Evolutionary conservation across 1,140 invertebrate genomes (phyloP).

Genomic region (Drosophila bocqueti): DNA sequence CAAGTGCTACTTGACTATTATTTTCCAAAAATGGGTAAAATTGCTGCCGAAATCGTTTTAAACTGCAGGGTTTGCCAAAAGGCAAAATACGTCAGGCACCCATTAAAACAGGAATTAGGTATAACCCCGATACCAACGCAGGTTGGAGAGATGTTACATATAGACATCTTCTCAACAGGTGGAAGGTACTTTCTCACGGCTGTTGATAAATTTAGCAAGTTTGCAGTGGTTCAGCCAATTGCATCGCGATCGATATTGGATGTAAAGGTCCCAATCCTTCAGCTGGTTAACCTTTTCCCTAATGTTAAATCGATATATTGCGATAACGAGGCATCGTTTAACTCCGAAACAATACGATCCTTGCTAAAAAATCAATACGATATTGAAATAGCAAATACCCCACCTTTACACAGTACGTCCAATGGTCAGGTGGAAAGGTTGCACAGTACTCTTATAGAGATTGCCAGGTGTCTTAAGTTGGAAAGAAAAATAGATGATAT

Average conservation of each 20-base stretch:
- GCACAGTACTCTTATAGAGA: not conserved
- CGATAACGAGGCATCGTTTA: not conserved
- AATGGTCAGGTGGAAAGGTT: not conserved
- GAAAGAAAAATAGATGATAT: not conserved
- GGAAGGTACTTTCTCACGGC: not conserved
- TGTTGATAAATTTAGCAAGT: not conserved
- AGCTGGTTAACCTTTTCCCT: not conserved
- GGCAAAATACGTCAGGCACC: not conserved
- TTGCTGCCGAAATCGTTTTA: not conserved
- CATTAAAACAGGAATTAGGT: not conserved
- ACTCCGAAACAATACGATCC: not conserved
- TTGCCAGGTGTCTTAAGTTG: not conserved
- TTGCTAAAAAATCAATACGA: not conserved
- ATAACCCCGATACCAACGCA: not conserved
- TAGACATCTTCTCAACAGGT: not conserved
- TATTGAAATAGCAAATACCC: not conserved
- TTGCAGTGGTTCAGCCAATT: not conserved
- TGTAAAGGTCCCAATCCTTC: not conserved
- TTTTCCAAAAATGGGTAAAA: not conserved
- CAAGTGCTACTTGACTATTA: not conserved
- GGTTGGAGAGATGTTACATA: not conserved
- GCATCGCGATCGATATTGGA: not conserved
- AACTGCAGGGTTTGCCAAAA: not conserved
- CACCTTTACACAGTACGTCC: slow-evolving; percentile 1
- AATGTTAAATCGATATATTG: not conserved